Evolutionary conservation across 1,140 invertebrate species (phyloP).

Genomic region (Acromyrmex heyeri): DNA sequence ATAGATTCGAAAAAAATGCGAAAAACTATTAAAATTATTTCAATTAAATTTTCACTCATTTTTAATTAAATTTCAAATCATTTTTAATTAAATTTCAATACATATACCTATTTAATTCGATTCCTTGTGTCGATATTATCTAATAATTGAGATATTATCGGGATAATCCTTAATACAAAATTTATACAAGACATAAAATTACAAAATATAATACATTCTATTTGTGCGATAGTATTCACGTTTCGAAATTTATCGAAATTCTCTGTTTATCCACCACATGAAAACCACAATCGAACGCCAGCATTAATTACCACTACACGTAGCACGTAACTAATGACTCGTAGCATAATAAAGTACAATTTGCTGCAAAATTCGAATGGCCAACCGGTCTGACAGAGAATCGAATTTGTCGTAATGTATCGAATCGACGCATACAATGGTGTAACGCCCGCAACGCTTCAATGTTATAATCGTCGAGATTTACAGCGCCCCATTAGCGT

Average conservation of each 20-base stretch:
- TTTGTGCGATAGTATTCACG: not conserved
- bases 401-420: conserved; percentile 44
- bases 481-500: conserved; percentile 38
- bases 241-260: conserved; percentile 40
- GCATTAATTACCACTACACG: conserved; percentile 18
- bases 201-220: not conserved
- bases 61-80: not conserved
- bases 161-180: not conserved
- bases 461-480: conserved; percentile 44
- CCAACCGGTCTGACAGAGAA: conserved; percentile 10
- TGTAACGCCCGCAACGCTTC: not conserved
- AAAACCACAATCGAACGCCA: conserved; percentile 11
- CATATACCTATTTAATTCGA: not conserved
- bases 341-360: conserved; percentile 51
- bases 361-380: conserved; percentile 38
- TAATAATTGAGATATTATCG: conserved; percentile 5
- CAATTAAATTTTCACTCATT: not conserved
- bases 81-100: conserved; percentile 7
- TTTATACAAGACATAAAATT: not conserved
- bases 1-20: not conserved
- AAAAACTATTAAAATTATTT: not conserved
- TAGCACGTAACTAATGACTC: conserved; percentile 47
- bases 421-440: not conserved
- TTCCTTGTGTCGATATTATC: too few relatives aligned
- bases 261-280: not conserved